Evolutionary conservation across 2,797 vertebrate species (phyloP).

Genomic region (Jordanella pulchra): DNA sequence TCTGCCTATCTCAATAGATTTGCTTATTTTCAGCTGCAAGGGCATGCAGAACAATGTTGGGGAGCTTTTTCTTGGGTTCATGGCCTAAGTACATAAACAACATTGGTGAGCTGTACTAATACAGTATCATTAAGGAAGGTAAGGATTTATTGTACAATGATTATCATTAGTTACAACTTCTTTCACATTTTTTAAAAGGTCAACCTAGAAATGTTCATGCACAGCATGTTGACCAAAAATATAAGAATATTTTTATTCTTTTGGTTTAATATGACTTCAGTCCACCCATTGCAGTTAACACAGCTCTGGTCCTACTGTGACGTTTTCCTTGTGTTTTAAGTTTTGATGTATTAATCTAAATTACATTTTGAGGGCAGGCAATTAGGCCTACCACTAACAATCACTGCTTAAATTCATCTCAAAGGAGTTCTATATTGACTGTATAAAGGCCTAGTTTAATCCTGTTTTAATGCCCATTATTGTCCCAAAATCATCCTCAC

Average conservation of each 20-base stretch:
- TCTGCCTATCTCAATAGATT: constrained; percentile 38
- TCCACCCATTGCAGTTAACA: background rate
- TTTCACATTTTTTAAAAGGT: background rate
- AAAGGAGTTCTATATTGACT: background rate
- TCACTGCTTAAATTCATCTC: background rate
- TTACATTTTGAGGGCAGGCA: background rate
- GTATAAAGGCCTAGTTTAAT: background rate
- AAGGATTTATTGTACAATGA: constrained; percentile 4
- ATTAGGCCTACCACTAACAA: background rate
- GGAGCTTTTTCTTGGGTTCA: constrained; percentile 23
- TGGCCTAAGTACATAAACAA: constrained; percentile 4
- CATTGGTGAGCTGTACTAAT: constrained; percentile 1
- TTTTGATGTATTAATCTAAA: background rate
- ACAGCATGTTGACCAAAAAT: background rate
- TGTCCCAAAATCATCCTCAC: background rate
- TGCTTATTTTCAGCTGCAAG: constrained; percentile 41
- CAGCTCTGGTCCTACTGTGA: background rate
- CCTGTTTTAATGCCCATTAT: too few relatives aligned
- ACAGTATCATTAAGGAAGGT: background rate
- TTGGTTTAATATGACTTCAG: background rate
- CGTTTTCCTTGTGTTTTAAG: background rate
- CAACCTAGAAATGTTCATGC: background rate
- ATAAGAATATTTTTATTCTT: background rate
- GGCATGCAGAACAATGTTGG: constrained; percentile 7
- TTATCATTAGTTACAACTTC: too few relatives aligned